A percentile compares a stretch with the other conserved stretches of the same genome.
phyloP scores from a whole-genome alignment of 2,888 invertebrate species.

The Xylophagus ater region DNA sequence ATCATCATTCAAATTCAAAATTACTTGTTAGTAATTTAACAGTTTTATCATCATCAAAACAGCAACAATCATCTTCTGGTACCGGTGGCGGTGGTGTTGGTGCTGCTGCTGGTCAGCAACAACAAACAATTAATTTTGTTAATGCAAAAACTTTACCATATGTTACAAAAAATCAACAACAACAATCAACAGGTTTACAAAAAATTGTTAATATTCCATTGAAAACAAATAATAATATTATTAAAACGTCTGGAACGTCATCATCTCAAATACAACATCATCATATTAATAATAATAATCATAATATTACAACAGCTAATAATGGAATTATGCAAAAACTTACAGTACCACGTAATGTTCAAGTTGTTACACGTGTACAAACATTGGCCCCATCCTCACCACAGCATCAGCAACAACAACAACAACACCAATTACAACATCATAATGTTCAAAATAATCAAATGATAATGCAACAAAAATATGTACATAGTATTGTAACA shows the following conservation, averaged over 20 bases:
- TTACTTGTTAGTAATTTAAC: slow-evolving; percentile 37
- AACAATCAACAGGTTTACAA: slow-evolving; percentile 9
- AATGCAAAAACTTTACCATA: slow-evolving; percentile 30
- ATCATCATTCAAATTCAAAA: slow-evolving; percentile 25
- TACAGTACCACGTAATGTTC: slow-evolving; percentile 28
- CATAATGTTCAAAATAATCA: slow-evolving; percentile 14
- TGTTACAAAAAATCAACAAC: slow-evolving; percentile 22
- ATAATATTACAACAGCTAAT: slow-evolving; percentile 10
- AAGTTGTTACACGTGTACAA: slow-evolving; percentile 32
- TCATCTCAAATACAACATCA: slow-evolving; percentile 14
- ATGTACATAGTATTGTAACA: slow-evolving; percentile 19
- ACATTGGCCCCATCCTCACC: slow-evolving; percentile 18
- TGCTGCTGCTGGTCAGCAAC: slow-evolving; percentile 14
- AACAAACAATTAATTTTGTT: slow-evolving; percentile 30
- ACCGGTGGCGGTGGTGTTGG: slow-evolving; percentile 6
- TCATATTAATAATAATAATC: slow-evolving; percentile 8
- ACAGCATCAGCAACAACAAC: slow-evolving; percentile 17
- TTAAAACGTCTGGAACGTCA: slow-evolving; percentile 9
- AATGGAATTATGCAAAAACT: slow-evolving; percentile 23
- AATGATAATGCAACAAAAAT: slow-evolving; percentile 27
- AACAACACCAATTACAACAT: slow-evolving; percentile 19
- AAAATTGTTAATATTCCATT: slow-evolving; percentile 18
- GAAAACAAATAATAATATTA: slow-evolving; percentile 12
- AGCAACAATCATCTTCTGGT: slow-evolving; percentile 19
- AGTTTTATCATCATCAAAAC: slow-evolving; percentile 33